A percentile compares a stretch with the other conserved stretches of the same genome.
Conservation (phyloP, 2,113 vertebrate species). For the Hippoglossus stenolepis region DNA sequence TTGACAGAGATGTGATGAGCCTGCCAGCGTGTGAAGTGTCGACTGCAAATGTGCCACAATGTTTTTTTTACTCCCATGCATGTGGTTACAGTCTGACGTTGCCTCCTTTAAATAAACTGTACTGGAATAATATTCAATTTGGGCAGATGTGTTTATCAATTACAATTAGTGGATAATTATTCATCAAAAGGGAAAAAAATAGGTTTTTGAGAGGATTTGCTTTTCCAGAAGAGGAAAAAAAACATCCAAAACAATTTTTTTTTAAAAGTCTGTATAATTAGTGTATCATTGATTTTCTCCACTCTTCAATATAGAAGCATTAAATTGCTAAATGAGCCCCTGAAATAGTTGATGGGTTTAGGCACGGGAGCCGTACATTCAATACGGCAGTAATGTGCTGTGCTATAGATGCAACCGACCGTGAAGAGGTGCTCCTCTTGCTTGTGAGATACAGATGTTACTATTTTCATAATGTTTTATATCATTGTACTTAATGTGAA, state of each 20-base stretch:
- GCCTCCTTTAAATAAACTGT: conserved; percentile 13
- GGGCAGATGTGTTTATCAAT: conserved; percentile 38
- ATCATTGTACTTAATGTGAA: not conserved
- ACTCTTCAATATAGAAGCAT: conserved; percentile 18
- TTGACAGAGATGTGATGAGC: conserved; percentile 43
- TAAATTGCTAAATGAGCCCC: conserved; percentile 37
- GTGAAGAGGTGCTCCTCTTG: conserved; percentile 15
- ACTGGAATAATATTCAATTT: conserved; percentile 31
- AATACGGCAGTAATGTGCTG: not conserved
- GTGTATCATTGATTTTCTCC: conserved; percentile 19
- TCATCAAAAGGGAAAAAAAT: conserved; percentile 1
- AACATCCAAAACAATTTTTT: conserved; percentile 10
- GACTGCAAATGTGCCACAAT: conserved; percentile 35
- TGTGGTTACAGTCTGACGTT: conserved; percentile 14
- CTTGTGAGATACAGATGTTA: not conserved
- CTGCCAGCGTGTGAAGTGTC: conserved; percentile 25
- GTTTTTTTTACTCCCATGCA: conserved; percentile 23
- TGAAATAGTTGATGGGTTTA: conserved; percentile 18
- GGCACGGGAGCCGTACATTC: conserved; percentile 30
- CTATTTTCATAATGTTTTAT: conserved; percentile 12
- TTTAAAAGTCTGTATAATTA: conserved; percentile 24
- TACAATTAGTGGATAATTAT: conserved; percentile 36
- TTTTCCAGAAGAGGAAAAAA: not conserved
- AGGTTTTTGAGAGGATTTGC: conserved; percentile 32
- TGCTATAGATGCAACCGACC: conserved; percentile 4